These are phyloP conservation scores for Merops nubicus DNA, from an alignment of 2,113 vertebrate species.

Conservation along the genomic window DNA sequence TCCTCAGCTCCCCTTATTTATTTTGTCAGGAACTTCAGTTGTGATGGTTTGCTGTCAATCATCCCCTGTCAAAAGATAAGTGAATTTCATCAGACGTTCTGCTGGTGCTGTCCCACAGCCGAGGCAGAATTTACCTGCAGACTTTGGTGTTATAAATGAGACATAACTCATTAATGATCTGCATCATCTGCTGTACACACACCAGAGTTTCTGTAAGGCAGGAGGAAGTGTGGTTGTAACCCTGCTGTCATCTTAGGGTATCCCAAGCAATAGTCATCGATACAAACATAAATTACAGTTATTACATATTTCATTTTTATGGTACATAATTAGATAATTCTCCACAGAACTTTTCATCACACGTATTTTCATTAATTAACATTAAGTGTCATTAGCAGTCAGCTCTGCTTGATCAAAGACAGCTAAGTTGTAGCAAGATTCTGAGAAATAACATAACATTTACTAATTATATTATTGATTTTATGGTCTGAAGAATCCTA, in stretches of 20 bases:
- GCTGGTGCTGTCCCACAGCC: not conserved
- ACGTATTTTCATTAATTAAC: conserved; percentile 75
- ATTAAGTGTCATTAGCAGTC: conserved; percentile 74
- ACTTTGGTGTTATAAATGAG: not conserved
- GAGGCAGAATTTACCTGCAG: not conserved
- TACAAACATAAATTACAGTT: not conserved
- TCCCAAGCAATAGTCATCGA: not conserved
- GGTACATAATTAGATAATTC: conserved; percentile 53
- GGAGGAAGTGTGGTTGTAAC: not conserved
- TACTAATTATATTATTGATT: conserved; percentile 82
- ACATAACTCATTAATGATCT: not conserved
- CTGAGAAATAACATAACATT: conserved; percentile 75
- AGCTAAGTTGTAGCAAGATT: conserved; percentile 81
- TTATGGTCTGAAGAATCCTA: conserved; percentile 79
- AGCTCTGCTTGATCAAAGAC: conserved; percentile 77
- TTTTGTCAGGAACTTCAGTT: not conserved
- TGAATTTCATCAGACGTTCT: not conserved
- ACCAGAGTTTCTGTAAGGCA: not conserved
- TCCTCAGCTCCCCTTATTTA: not conserved
- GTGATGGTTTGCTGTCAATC: not conserved
- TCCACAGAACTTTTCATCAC: conserved; percentile 52
- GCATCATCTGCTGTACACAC: not conserved
- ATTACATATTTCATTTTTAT: not conserved
- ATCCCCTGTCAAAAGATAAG: not conserved
- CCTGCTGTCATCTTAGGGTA: not conserved